Evolutionary conservation across 92 coral and sea anemone species (phyloP).

Genomic region (Blastomussa wellsi): DNA sequence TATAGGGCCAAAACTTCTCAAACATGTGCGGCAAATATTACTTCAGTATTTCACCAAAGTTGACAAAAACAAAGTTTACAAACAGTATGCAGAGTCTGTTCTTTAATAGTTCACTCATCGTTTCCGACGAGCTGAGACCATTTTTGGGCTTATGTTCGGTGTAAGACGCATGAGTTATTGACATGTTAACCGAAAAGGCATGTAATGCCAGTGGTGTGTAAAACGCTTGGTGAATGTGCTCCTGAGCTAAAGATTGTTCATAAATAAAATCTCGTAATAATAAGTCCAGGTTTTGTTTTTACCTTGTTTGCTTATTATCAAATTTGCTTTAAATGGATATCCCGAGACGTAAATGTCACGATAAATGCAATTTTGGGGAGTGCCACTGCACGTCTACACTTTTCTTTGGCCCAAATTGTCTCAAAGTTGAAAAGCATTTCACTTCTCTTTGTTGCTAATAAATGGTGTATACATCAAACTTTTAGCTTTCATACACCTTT

Average conservation of each 20-base stretch:
- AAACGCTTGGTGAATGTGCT: neutral
- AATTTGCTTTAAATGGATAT: neutral
- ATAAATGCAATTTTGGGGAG: neutral
- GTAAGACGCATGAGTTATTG: too few relatives aligned
- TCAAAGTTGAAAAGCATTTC: neutral
- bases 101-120: neutral
- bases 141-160: too few relatives aligned
- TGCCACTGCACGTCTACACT: neutral
- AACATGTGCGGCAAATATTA: slow-evolving; percentile 22
- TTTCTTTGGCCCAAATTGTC: neutral
- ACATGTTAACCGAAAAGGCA: neutral
- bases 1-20: slow-evolving; percentile 21
- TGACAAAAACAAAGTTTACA: neutral
- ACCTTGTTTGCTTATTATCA: neutral
- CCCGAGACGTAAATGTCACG: neutral
- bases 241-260: slow-evolving; percentile 16
- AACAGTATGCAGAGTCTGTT: neutral
- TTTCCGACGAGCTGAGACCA: neutral
- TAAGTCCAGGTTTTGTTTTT: neutral
- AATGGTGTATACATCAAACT: neutral
- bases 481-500: neutral
- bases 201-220: neutral
- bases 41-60: neutral
- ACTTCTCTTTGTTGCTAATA: neutral
- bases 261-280: neutral